Percentiles rank a stretch among this genome's conserved stretches.
Evolutionary conservation across 92 coral and sea anemone species (phyloP).

Genomic region (Palythoa caribaeorum): DNA sequence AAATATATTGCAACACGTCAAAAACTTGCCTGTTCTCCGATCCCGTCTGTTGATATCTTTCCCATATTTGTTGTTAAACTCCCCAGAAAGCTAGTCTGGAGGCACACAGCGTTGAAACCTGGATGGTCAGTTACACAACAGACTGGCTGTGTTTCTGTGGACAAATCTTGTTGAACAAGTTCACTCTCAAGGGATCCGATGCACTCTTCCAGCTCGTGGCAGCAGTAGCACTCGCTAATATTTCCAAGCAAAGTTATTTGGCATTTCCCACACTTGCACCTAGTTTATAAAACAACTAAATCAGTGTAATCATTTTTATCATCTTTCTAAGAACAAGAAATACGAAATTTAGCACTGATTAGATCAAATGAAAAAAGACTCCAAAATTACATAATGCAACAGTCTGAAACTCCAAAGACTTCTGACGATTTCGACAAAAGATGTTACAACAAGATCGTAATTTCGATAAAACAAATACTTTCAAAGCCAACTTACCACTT

Average conservation of each 20-base stretch:
- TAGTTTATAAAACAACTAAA: not conserved
- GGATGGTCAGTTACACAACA: not conserved
- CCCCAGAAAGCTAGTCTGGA: slow-evolving; percentile 9
- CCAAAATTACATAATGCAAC: not conserved
- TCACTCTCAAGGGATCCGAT: not conserved
- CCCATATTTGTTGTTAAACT: not conserved
- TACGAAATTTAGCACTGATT: not conserved
- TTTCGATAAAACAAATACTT: not conserved
- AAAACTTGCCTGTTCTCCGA: slow-evolving; percentile 14
- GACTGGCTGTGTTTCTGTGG: not conserved
- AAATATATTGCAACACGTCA: not conserved
- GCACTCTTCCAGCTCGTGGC: no score
- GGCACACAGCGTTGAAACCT: not conserved
- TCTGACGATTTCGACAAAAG: not conserved
- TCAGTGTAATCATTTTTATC: not conserved
- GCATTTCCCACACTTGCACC: not conserved
- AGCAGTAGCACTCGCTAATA: no score
- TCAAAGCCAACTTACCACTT: slow-evolving; percentile 17
- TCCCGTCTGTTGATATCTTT: slow-evolving; percentile 13
- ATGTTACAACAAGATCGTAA: not conserved
- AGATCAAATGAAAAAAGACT: not conserved
- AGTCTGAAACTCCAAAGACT: not conserved
- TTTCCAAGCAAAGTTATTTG: no score
- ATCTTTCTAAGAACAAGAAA: not conserved
- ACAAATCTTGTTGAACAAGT: not conserved